Evolutionary conservation across 2,888 invertebrate species (phyloP), one percentile per base, ranked within the genome.

Genomic region (Thecocarcelia acutangulata): DNA sequence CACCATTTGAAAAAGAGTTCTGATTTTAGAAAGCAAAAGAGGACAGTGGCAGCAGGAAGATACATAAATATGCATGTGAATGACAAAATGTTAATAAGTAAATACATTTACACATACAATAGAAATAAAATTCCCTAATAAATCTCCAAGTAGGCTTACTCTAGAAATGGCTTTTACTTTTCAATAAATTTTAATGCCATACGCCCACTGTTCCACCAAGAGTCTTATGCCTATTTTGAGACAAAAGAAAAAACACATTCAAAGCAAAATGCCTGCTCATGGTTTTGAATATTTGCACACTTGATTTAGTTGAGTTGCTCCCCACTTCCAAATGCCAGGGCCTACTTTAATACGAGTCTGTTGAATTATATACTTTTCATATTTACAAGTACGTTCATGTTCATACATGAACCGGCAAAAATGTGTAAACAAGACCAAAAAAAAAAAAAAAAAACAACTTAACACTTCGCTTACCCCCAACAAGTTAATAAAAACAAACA

Each of bases 351-450:
- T 46, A 56, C 24, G 33, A 13, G 1, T 58, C 0, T 15, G 9
- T 46, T 19, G 56, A 6, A 46, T 15, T 69, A 17, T 33, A 9
- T 44, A 56, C n/a, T 44, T 28, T 42, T 17, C 15, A 44, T 44
- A n/a, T 42, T 13, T n/a, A 13, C 21, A 66, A 33, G 19, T 33
- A 48, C 37, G 9, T 33, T 9, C 33, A 33, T 33, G 33, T 33
- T 8, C 9, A 8, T 1, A 33, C 28, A 28, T 28, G 28, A 19
- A 48, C 56, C 69, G 69, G 63, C 69, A 56, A 56, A 61, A n/a
- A 6, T 28, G 40, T 54, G 24, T 69, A 63, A 74, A 74, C 68
- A 69, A 74, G 37, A 17, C 4, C 21, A 52, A 19, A 21, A 63
- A 46, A 44, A 33, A 15, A 1, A 33, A 58, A n/a, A 46, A 61